Evolutionary conservation across 2,113 vertebrate genomes (phyloP).

Genomic region (Donacobius atricapilla): DNA sequence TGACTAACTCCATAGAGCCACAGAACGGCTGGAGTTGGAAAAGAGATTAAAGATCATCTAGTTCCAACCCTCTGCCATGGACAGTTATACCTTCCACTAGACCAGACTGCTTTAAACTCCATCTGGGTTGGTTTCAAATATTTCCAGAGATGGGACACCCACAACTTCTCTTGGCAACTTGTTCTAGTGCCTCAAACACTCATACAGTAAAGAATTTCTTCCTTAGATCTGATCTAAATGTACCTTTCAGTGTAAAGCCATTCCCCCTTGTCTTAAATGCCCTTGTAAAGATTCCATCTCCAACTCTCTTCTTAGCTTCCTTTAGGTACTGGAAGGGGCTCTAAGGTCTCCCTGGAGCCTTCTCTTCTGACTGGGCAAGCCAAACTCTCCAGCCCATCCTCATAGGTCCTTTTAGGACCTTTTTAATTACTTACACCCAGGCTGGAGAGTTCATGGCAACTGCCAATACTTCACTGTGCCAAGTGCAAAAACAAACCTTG

Average conservation of each 20-base stretch:
- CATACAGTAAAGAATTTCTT: neutral
- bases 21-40: neutral
- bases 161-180: neutral
- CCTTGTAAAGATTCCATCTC: neutral
- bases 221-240: neutral
- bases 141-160: neutral
- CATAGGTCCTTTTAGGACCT: neutral
- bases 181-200: neutral
- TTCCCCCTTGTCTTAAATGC: neutral
- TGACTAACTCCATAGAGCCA: neutral
- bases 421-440: neutral
- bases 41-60: neutral
- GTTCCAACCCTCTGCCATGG: neutral
- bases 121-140: neutral
- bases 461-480: neutral
- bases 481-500: slow-evolving; percentile 18
- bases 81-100: neutral
- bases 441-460: neutral
- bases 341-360: neutral
- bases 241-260: neutral
- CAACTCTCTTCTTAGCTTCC: neutral
- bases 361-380: neutral
- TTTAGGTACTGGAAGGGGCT: neutral
- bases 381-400: neutral
- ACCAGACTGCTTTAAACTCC: neutral